phyloP scores from a whole-genome alignment of 2,113 vertebrate genomes.

The Zapus hudsonius region DNA sequence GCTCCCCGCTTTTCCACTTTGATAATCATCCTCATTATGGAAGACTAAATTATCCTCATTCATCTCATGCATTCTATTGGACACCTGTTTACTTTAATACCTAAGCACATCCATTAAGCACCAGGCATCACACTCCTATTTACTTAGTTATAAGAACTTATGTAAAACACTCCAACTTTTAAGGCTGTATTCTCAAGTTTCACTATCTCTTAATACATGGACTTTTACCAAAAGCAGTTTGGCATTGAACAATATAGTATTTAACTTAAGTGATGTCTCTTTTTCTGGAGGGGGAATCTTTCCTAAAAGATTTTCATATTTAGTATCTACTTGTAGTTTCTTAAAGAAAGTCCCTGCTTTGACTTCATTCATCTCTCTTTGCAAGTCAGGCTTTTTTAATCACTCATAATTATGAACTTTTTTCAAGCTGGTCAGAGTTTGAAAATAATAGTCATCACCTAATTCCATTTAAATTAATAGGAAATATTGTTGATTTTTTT shows the following conservation, averaged over 20 bases:
- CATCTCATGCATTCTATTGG: constrained; percentile 37
- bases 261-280: background rate
- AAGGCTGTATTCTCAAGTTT: constrained; percentile 39
- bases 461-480: constrained; percentile 22
- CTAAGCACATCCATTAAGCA: constrained; percentile 36
- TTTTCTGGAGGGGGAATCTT: background rate
- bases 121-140: constrained; percentile 45
- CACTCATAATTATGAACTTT: background rate
- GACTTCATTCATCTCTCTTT: background rate
- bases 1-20: constrained; percentile 44
- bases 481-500: constrained; percentile 15
- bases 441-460: background rate
- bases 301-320: background rate
- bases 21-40: constrained; percentile 45
- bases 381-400: background rate
- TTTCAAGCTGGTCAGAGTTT: background rate
- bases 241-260: background rate
- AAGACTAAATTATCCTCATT: constrained; percentile 46
- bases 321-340: background rate
- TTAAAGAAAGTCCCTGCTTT: background rate
- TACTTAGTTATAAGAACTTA: constrained; percentile 40
- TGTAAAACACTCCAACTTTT: constrained; percentile 35
- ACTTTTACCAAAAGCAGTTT: background rate
- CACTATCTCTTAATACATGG: constrained; percentile 22
- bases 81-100: constrained; percentile 69